phyloP scores from a whole-genome alignment of 64 coral and sea anemone species.

The Porites lutea region DNA sequence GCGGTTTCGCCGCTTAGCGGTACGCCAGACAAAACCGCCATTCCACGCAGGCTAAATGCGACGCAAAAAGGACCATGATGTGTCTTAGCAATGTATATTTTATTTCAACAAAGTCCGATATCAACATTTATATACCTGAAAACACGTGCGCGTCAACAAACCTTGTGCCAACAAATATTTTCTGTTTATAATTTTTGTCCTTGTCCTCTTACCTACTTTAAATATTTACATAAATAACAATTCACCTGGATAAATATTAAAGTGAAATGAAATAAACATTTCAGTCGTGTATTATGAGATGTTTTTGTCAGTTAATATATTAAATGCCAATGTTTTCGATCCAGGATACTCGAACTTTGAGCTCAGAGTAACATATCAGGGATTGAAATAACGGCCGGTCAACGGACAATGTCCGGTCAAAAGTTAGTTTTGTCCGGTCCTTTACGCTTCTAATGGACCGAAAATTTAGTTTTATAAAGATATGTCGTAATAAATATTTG shows the following conservation, averaged over 20 bases:
- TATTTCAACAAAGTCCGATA: neutral
- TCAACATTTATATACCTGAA: neutral
- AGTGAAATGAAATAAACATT: neutral
- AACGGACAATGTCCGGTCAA: no score
- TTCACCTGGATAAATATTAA: conserved; percentile 32
- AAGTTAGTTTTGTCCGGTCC: no score
- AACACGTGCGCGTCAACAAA: conserved; percentile 11
- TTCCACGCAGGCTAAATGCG: no score
- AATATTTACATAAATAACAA: conserved; percentile 36
- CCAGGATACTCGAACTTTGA: neutral
- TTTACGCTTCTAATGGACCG: no score
- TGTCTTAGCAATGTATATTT: neutral
- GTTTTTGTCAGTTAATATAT: neutral
- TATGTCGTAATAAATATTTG: no score
- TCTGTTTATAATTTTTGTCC: neutral
- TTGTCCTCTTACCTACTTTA: neutral
- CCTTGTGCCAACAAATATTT: conserved; percentile 19
- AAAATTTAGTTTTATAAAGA: no score
- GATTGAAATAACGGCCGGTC: no score
- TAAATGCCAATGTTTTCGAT: neutral
- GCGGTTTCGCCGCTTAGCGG: no score
- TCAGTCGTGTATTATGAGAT: neutral
- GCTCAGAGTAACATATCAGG: neutral
- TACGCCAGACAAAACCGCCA: no score
- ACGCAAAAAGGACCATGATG: neutral